Evolutionary conservation across 2,113 vertebrate genomes (phyloP), one percentile per base, ranked within the genome.

Genomic region (Pardalotus punctatus): DNA sequence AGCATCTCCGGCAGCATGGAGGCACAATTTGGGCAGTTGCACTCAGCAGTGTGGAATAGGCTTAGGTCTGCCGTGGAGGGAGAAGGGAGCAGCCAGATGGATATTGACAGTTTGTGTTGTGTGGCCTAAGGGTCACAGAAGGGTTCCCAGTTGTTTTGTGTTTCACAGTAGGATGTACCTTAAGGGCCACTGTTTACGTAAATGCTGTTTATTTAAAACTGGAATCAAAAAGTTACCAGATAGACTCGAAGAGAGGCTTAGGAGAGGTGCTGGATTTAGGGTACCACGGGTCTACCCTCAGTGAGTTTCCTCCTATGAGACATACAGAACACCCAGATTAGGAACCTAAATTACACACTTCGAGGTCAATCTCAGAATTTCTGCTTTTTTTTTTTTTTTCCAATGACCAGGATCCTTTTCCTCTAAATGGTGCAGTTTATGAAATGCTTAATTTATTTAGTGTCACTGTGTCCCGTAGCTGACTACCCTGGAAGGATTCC

Each of bases 51-150:
- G 47, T 4, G 38, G n/a, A 58, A 10, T 5, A 61, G 29, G 23
- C 21, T 88, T 71, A 71, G 48, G 8, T 33, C 35, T 71, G 0
- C 4, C 71, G 14, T 45, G 78, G 36, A 48, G 19, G 67, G 40
- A 81, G 15, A 40, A 72, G 40, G 38, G 16, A 2, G 13, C 0
- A 16, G 24, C 72, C 88, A 94, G 80, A 86, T 95, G 80, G 91
- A 24, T 43, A 7, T 38, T 31, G 58, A 22, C 90, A 77, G 61
- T 94, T 72, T 60, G 81, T 90, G 47, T 67, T 83, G 33, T 31
- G 76, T 78, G 67, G 64, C 93, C 88, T 51, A 28, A 83, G 91
- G 88, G 82, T 88, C 82, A 60, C 71, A 81, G 86, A 92, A 93
- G 80, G 79, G 33, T 17, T 94, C 11, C 76, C 80, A 78, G 86